Evolutionary conservation across 1,140 invertebrate genomes (phyloP), one percentile per base, ranked within the genome.

Genomic region (Ceratitis capitata): DNA sequence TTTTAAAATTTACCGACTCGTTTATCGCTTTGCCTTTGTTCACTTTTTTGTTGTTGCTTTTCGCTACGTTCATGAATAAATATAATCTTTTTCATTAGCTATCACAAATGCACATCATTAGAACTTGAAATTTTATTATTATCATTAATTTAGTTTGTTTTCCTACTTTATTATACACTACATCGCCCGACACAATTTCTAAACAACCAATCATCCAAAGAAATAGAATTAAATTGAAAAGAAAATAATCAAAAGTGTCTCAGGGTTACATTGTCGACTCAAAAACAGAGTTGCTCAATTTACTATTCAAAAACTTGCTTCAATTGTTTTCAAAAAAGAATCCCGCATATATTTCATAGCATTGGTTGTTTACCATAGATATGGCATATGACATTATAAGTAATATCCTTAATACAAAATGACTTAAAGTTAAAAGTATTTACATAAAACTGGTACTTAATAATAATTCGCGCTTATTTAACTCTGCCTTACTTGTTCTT

Each of bases 31-130:
- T 29, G 58, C 58, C 23, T 29, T 61, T 61, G 58, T 14, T 14
- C 12, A 29, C 58, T 61, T 29, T 32, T 61, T 3, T 61, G n/a
- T 32, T 12, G 12, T 61, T n/a, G n/a, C n/a, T 29, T 29, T 26
- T 23, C 12, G 23, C 29, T 61, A 32, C 23, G n/a, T 56, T 56
- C 51, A 56, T 56, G 23, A 10, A 61, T 61, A 61, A 32, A 61
- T 4, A 2, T 29, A 10, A 2, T 29, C 29, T 69, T 14, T 69
- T 69, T 69, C 4, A 19, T 35, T 64, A 64, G 23, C 4, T 69
- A 69, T 69, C 64, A 69, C 64, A 69, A 69, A 69, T 39, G 64
- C 64, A 42, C 64, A 35, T 69, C 64, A 69, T 69, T 69, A 69
- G 64, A 69, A 69, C 32, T n/a, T 69, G 64, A 42, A 69, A 69